Conservation (phyloP, 2,888 invertebrate species). For the Andricus quercusramuli region DNA sequence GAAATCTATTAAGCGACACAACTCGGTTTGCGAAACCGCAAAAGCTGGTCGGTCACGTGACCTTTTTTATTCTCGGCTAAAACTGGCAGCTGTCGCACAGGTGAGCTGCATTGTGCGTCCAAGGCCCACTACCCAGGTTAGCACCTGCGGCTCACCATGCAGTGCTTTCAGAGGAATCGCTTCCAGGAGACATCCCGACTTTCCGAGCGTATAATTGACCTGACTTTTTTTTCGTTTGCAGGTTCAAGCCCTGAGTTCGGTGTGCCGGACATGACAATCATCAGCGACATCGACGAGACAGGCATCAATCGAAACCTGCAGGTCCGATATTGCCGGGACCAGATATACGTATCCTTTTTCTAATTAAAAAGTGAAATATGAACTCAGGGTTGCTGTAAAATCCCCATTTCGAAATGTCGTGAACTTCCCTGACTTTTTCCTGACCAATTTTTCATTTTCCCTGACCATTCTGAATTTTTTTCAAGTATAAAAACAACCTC, state of each 20-base stretch:
- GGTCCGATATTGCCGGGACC: constrained; percentile 89
- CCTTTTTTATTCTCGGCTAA: constrained; percentile 45
- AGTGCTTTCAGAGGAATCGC: constrained; percentile 25
- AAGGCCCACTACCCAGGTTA: constrained; percentile 42
- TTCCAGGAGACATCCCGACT: not conserved
- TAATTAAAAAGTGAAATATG: constrained; percentile 28
- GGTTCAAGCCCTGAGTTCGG: constrained; percentile 84
- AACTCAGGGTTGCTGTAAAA: no score
- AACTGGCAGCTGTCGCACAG: constrained; percentile 59
- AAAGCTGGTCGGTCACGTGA: constrained; percentile 49
- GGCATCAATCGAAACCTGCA: constrained; percentile 94
- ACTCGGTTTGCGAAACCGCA: constrained; percentile 12
- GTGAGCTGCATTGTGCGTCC: constrained; percentile 52
- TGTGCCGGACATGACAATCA: constrained; percentile 94
- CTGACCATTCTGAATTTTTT: no score
- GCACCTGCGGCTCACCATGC: constrained; percentile 58
- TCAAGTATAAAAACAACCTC: no score
- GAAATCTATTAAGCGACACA: not conserved
- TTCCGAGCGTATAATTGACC: constrained; percentile 21
- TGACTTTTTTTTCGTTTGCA: constrained; percentile 69
- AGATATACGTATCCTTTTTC: constrained; percentile 94
- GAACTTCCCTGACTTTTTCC: no score
- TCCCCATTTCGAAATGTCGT: no score
- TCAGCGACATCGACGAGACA: constrained; percentile 92
- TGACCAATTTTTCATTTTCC: no score